A percentile compares a stretch with the other conserved stretches of the same genome.
Conservation (phyloP, 2,888 invertebrate genomes). For the Philopedon plagiatum region DNA sequence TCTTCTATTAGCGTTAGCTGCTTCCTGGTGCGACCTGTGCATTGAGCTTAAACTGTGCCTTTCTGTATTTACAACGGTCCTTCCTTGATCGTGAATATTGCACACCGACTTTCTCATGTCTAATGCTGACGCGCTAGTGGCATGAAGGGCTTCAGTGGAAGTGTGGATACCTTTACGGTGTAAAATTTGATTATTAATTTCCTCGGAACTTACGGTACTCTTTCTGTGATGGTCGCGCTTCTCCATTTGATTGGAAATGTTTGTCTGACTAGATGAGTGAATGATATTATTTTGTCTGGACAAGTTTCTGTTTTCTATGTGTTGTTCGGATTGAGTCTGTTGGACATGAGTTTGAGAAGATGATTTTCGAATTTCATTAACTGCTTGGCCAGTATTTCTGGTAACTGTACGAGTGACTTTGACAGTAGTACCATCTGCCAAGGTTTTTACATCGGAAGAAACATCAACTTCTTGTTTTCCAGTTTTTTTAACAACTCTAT, state of each 20-base stretch:
- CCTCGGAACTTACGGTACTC: slow-evolving; percentile 82
- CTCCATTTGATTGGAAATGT: slow-evolving; percentile 46
- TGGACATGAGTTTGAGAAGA: slow-evolving; percentile 64
- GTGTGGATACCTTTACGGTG: slow-evolving; percentile 81
- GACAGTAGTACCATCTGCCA: slow-evolving; percentile 72
- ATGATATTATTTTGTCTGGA: slow-evolving; percentile 53
- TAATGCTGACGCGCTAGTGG: slow-evolving; percentile 81
- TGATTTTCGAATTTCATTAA: slow-evolving; percentile 64
- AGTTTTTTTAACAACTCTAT: slow-evolving; percentile 44
- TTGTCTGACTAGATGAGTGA: slow-evolving; percentile 53
- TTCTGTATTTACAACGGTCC: slow-evolving; percentile 79
- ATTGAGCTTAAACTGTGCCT: slow-evolving; percentile 85
- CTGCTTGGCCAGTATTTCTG: slow-evolving; percentile 48
- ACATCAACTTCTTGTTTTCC: slow-evolving; percentile 57
- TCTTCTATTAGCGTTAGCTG: slow-evolving; percentile 71
- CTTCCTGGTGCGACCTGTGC: slow-evolving; percentile 77
- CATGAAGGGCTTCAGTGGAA: slow-evolving; percentile 81
- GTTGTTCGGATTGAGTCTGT: slow-evolving; percentile 51
- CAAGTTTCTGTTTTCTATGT: slow-evolving; percentile 42
- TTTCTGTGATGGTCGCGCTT: slow-evolving; percentile 74
- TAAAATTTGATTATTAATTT: slow-evolving; percentile 82
- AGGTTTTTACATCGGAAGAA: slow-evolving; percentile 66
- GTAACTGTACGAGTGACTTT: slow-evolving; percentile 68
- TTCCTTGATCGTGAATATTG: slow-evolving; percentile 82
- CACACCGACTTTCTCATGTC: slow-evolving; percentile 86